Percentiles rank a stretch among this genome's conserved stretches.
Conservation (phyloP, 2,888 invertebrate genomes). For the Drosophila meridionalis region DNA sequence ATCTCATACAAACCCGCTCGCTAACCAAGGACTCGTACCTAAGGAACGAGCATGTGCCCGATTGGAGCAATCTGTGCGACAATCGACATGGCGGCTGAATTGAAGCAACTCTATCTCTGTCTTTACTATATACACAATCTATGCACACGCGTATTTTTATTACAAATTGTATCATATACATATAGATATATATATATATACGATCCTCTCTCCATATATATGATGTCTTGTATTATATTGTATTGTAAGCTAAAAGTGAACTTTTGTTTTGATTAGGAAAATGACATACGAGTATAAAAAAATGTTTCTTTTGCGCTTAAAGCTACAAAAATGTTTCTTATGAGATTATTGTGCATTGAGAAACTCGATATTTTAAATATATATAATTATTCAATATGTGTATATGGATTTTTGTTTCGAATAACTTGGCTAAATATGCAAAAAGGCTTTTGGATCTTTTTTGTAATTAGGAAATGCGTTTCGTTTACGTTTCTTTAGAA, state of each 20-base stretch:
- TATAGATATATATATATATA: conserved; percentile 17
- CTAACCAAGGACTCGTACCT: conserved; percentile 91
- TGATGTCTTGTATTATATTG: conserved; percentile 17
- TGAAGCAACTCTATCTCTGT: background rate
- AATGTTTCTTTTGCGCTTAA: conserved; percentile 42
- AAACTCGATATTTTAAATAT: conserved; percentile 31
- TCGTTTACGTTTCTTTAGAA: conserved; percentile 5
- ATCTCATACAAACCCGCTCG: conserved; percentile 89
- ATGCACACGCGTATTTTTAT: conserved; percentile 25
- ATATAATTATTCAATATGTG: conserved; percentile 10
- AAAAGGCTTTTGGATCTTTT: conserved; percentile 6
- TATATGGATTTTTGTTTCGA: conserved; percentile 1
- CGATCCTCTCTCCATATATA: background rate
- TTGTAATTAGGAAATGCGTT: conserved; percentile 16
- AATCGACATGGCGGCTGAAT: conserved; percentile 76
- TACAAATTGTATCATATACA: conserved; percentile 19
- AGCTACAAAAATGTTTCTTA: conserved; percentile 41
- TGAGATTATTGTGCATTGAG: conserved; percentile 46
- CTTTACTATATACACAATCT: conserved; percentile 8
- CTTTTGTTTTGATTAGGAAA: conserved; percentile 45
- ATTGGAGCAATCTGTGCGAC: conserved; percentile 89
- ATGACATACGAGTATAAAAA: conserved; percentile 53
- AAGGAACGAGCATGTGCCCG: conserved; percentile 89
- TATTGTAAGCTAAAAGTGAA: conserved; percentile 54
- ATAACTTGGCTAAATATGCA: conserved; percentile 25